Conservation (phyloP, 2,888 invertebrate species). For the Sesia apiformis region DNA sequence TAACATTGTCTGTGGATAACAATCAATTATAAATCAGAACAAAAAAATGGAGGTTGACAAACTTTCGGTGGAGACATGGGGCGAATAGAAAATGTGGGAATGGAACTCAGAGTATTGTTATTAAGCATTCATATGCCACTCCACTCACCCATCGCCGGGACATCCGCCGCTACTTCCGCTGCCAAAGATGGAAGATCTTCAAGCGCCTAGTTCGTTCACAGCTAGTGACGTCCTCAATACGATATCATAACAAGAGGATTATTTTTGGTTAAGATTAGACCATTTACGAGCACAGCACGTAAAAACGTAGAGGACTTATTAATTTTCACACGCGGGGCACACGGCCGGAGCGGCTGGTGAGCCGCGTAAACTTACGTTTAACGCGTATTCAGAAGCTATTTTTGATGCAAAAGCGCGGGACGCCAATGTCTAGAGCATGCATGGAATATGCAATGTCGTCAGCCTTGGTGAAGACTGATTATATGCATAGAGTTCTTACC, state of each 20-base stretch:
- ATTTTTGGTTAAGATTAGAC: conserved; percentile 22
- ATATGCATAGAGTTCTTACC: no score
- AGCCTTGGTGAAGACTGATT: neutral
- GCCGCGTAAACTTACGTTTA: conserved; percentile 62
- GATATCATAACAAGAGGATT: conserved; percentile 34
- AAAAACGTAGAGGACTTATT: conserved; percentile 5
- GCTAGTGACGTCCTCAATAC: conserved; percentile 29
- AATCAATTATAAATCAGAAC: conserved; percentile 14
- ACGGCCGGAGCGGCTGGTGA: conserved; percentile 54
- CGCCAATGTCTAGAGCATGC: conserved; percentile 74
- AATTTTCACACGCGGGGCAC: conserved; percentile 17
- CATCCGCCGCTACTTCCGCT: conserved; percentile 71
- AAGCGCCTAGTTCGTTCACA: conserved; percentile 64
- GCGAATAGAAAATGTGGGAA: conserved; percentile 67
- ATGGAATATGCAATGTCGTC: conserved; percentile 73
- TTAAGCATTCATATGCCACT: conserved; percentile 66
- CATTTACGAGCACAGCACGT: conserved; percentile 9
- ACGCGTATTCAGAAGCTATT: conserved; percentile 69
- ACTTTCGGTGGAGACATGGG: conserved; percentile 65
- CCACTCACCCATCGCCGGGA: conserved; percentile 70
- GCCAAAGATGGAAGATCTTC: conserved; percentile 71
- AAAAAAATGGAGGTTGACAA: conserved; percentile 71
- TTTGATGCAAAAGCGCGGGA: conserved; percentile 71
- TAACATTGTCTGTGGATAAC: neutral
- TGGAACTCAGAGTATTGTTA: conserved; percentile 56